Conservation (phyloP, 1,140 invertebrate species). For the Meloidogyne exigua region DNA sequence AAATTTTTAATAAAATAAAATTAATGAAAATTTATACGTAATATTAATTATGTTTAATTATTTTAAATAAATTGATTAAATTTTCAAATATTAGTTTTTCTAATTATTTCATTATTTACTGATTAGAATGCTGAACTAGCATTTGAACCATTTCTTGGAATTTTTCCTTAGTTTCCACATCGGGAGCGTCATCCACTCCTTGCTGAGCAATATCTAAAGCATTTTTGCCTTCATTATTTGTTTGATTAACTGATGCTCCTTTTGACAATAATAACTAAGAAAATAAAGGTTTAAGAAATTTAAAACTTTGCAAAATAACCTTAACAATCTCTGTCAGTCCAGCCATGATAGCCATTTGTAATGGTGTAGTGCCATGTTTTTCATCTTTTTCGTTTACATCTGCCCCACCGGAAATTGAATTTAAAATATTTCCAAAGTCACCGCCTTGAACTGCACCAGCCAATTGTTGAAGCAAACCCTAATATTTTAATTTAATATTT, state of each 20-base stretch:
- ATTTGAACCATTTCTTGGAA: constrained; percentile 21
- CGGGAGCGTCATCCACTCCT: constrained; percentile 17
- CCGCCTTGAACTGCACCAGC: constrained; percentile 18
- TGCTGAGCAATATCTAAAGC: constrained; percentile 16
- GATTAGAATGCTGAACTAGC: constrained; percentile 2
- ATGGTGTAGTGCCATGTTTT: constrained; percentile 2
- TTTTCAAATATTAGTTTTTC: neutral
- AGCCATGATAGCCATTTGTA: constrained; percentile 26
- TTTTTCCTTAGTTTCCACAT: constrained; percentile 16
- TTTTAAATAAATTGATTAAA: too few species aligned
- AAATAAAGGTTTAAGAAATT: neutral
- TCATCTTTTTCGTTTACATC: constrained; percentile 24
- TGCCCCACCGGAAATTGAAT: constrained; percentile 15
- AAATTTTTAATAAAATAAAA: too few species aligned
- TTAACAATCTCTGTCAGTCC: constrained; percentile 25
- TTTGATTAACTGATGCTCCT: constrained; percentile 16
- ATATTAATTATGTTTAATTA: too few species aligned
- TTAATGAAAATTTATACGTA: too few species aligned
- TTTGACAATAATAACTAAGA: constrained; percentile 10
- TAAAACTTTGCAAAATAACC: neutral
- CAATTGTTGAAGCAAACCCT: constrained; percentile 10
- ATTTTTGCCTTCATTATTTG: constrained; percentile 22
- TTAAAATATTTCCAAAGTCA: constrained; percentile 23
- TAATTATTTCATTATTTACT: neutral
- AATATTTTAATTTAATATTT: neutral